Base-by-base conservation (phyloP, 2,113 vertebrate genomes). In the Labeo catla region DNA sequence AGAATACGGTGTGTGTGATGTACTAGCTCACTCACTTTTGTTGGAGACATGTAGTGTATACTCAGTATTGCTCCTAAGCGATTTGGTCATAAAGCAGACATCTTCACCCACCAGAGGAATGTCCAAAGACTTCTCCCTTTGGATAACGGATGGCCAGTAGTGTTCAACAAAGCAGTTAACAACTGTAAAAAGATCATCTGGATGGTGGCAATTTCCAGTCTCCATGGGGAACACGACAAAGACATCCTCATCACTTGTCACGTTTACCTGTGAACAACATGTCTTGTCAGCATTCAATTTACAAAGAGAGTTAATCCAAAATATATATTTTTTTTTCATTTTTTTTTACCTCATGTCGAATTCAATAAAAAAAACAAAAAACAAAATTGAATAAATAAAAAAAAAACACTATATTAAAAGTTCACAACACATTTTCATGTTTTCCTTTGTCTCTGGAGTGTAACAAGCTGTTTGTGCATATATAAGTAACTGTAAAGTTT, bases 21-120 rank as follows among this genome's bases (percentile, higher is more conserved):
- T 15, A 47, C 68, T 8, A 65, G 39, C 89, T 89, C 68, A 92
- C 89, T 89, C 68, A 92, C 91, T 84, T 83, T 91, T 90, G 50
- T 84, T 87, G 21, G 87, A 84, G 12, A 92, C 85, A 6, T 89
- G 84, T 21, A 92, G 77, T 28, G 84, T 89, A 85, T 92, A 91
- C 39, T 65, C 45, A 0, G 85, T 50, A 28, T 80, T 90, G 83
- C 87, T 84, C 74, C 63, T 89, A 28, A 86, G 83, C 12, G 88
- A 81, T 66, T 88, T 89, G 7, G 81, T 83, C 66, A 83, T 84
- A 63, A 92, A 92, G 80, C 81, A 90, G 66, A 92, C 90, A n/a
- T 91, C 86, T 72, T 89, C 84, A 9, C 87, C 83, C 36, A 86
- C 74, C 19, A 91, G 81, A 19, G 91, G 89, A 57, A 92, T 88